A percentile compares a stretch with the other conserved stretches of the same genome.
phyloP scores from a whole-genome alignment of 53 echinoderm and acorn worm species.

The Pentamera pediparva region DNA sequence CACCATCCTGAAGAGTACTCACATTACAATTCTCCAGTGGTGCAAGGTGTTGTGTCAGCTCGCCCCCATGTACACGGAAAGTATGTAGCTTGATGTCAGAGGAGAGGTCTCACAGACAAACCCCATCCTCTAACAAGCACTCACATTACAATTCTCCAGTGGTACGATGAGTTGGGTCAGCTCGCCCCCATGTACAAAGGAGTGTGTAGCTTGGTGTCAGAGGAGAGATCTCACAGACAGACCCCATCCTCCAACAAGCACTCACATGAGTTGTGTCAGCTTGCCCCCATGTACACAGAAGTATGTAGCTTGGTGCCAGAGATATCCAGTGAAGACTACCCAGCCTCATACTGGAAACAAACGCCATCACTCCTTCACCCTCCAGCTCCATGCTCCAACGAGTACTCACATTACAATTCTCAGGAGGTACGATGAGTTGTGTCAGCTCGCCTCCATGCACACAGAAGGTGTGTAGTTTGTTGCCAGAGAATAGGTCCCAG shows the following conservation, averaged over 20 bases:
- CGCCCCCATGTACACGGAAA: slow-evolving; percentile 83
- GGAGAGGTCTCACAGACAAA: too few relatives aligned
- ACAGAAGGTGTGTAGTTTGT: slow-evolving; percentile 85
- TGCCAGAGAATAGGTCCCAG: slow-evolving; percentile 90
- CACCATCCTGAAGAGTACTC: slow-evolving; percentile 37
- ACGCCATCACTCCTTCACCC: too few relatives aligned
- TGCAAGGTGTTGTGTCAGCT: slow-evolving; percentile 68
- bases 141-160: slow-evolving; percentile 86
- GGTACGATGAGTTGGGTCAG: slow-evolving; percentile 73
- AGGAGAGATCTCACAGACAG: too few relatives aligned
- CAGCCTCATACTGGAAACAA: slow-evolving; percentile 67
- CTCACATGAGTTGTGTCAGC: slow-evolving; percentile 82
- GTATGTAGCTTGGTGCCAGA: slow-evolving; percentile 82
- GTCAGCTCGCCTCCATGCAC: slow-evolving; percentile 95
- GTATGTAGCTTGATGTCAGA: too few relatives aligned
- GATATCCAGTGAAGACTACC: slow-evolving; percentile 85
- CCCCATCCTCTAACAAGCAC: too few relatives aligned
- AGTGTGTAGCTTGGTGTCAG: too few relatives aligned
- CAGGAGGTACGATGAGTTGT: slow-evolving; percentile 82
- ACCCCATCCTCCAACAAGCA: too few relatives aligned
- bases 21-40: slow-evolving; percentile 92
- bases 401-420: slow-evolving; percentile 90
- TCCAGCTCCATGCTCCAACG: too few relatives aligned
- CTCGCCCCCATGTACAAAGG: slow-evolving; percentile 90
- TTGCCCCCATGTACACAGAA: slow-evolving; percentile 98